Conservation (phyloP, 2,113 vertebrate species). For the Alces alces region DNA sequence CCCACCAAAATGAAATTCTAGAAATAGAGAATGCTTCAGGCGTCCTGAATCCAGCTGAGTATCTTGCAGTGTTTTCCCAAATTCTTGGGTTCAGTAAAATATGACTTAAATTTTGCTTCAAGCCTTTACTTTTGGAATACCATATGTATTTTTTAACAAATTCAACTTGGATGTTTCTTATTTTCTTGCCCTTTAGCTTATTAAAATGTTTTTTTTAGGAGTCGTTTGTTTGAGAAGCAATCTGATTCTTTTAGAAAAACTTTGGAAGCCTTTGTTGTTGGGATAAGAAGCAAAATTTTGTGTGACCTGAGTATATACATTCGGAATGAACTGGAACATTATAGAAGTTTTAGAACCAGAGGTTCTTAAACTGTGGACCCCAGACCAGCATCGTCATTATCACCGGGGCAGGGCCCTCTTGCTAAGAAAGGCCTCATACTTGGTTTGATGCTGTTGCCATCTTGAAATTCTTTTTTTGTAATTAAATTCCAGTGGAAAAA, state of each 20-base stretch:
- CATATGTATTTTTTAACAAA: slow-evolving; percentile 57
- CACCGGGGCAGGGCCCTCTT: not conserved
- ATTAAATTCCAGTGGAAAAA: not conserved
- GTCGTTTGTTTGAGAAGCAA: slow-evolving; percentile 46
- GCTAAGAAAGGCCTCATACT: not conserved
- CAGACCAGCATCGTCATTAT: not conserved
- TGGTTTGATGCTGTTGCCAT: not conserved
- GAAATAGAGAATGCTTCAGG: slow-evolving; percentile 22
- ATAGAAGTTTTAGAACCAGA: not conserved
- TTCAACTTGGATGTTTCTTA: slow-evolving; percentile 61
- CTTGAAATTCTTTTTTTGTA: not conserved
- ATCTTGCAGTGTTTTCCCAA: slow-evolving; percentile 45
- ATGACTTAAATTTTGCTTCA: slow-evolving; percentile 45
- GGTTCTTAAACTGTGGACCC: not conserved
- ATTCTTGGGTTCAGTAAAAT: slow-evolving; percentile 45
- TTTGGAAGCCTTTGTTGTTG: slow-evolving; percentile 52
- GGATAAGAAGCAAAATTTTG: slow-evolving; percentile 17
- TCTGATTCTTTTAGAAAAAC: slow-evolving; percentile 36
- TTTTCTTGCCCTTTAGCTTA: slow-evolving; percentile 63
- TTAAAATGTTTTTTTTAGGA: slow-evolving; percentile 51
- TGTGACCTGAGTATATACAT: not conserved
- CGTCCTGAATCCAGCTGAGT: not conserved
- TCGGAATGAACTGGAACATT: slow-evolving; percentile 22
- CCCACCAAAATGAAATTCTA: slow-evolving; percentile 59
- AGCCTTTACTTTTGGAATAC: slow-evolving; percentile 59